A percentile compares a stretch with the other conserved stretches of the same genome.
phyloP scores from a whole-genome alignment of 1,140 invertebrate genomes.

The Aphelenchoides besseyi region DNA sequence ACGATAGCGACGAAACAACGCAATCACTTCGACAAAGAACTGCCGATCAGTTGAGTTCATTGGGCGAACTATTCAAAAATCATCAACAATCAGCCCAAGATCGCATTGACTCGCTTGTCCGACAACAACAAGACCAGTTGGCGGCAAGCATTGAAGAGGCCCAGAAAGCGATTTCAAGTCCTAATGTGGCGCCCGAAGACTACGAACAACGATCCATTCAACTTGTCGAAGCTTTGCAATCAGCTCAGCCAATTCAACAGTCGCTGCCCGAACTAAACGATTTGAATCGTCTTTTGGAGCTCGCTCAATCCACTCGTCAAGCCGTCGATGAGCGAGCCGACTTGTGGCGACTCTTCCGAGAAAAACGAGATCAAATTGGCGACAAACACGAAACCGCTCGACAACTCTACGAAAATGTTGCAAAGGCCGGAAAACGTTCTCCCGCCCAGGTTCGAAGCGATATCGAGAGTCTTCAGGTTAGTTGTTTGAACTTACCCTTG shows the following conservation, averaged over 20 bases:
- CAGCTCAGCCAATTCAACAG: background rate
- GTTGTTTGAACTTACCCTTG: background rate
- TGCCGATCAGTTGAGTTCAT: constrained; percentile 16
- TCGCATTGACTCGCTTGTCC: background rate
- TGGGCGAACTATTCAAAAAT: background rate
- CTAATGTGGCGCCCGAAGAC: background rate
- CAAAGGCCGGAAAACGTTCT: background rate
- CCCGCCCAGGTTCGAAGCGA: background rate
- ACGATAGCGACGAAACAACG: constrained; percentile 1
- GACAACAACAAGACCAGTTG: constrained; percentile 7
- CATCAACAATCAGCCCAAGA: background rate
- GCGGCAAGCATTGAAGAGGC: background rate
- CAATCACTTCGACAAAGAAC: background rate
- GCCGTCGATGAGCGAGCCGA: background rate
- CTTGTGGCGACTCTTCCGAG: constrained; percentile 2
- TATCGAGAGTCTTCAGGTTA: background rate
- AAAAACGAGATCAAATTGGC: background rate
- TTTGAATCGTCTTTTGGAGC: background rate
- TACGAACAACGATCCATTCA: background rate
- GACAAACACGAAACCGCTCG: constrained; percentile 5
- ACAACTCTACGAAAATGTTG: background rate
- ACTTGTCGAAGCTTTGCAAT: background rate
- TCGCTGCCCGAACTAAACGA: background rate
- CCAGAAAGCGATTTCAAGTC: background rate
- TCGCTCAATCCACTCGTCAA: background rate